Percentiles rank a stretch among this genome's conserved stretches.
These are phyloP conservation scores for Eueremaeus valkanovi DNA, from an alignment of 2,888 invertebrate species.

Conservation along the genomic window DNA sequence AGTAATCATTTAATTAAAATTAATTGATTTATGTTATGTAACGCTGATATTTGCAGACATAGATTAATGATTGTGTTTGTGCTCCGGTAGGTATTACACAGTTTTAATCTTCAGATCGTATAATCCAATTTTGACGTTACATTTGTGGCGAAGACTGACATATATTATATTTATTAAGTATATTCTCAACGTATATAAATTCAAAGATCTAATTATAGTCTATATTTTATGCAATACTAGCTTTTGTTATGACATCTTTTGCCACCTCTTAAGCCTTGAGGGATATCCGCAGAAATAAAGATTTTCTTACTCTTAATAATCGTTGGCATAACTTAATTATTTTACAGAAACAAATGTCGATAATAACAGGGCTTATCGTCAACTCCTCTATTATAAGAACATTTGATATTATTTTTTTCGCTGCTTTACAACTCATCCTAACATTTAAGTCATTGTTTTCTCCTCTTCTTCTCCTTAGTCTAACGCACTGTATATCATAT, in stretches of 20 bases:
- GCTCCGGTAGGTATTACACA: neutral
- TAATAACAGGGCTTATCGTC: no score
- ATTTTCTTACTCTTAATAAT: slow-evolving; percentile 23
- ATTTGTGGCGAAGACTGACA: neutral
- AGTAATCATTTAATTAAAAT: neutral
- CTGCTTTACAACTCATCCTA: neutral
- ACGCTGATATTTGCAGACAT: neutral
- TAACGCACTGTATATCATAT: neutral
- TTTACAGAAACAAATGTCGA: neutral
- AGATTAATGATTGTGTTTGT: neutral
- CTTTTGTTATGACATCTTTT: slow-evolving; percentile 10
- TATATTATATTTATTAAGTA: neutral
- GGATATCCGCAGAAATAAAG: slow-evolving; percentile 29
- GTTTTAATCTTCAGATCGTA: neutral
- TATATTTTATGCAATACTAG: slow-evolving; percentile 11
- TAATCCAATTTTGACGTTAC: slow-evolving; percentile 22
- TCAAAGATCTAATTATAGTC: neutral
- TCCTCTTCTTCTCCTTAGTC: neutral
- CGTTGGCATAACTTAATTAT: slow-evolving; percentile 12
- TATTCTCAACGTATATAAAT: neutral
- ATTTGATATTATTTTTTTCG: neutral
- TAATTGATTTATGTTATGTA: neutral
- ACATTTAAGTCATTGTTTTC: neutral
- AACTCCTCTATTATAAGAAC: no score
- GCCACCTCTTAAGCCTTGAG: slow-evolving; percentile 31